A percentile compares a stretch with the other conserved stretches of the same genome.
These are phyloP conservation scores for Sesia bembeciformis DNA, from an alignment of 2,888 invertebrate species.

Conservation along the genomic window DNA sequence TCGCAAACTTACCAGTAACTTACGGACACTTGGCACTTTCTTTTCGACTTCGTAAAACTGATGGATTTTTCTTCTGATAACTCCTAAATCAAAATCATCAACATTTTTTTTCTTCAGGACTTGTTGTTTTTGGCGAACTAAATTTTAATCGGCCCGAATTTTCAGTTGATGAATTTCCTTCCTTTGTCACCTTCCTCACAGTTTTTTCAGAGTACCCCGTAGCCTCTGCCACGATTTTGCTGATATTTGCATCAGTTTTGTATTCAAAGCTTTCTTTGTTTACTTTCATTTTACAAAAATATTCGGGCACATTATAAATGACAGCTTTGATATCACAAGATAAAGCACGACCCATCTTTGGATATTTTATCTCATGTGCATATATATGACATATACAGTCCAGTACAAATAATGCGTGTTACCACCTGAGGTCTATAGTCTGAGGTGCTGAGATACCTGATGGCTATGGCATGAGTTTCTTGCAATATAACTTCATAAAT, in stretches of 20 bases:
- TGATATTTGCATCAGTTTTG: constrained; percentile 6
- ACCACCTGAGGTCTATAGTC: too few species aligned
- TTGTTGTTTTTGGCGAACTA: constrained; percentile 1
- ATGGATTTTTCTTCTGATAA: constrained; percentile 8
- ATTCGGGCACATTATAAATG: too few species aligned
- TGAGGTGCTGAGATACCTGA: too few species aligned
- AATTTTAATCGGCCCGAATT: constrained; percentile 2
- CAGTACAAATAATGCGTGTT: background rate
- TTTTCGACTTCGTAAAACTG: constrained; percentile 6
- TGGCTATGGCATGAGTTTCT: too few species aligned
- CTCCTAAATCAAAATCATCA: constrained; percentile 7
- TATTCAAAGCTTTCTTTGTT: constrained; percentile 5
- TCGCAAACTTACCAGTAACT: constrained; percentile 1
- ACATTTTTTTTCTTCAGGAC: constrained; percentile 1
- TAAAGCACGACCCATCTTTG: constrained; percentile 7
- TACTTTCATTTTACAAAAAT: background rate
- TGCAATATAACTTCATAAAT: too few species aligned
- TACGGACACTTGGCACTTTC: constrained; percentile 1
- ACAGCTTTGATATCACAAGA: constrained; percentile 6
- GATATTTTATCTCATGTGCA: constrained; percentile 4
- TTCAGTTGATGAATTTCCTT: constrained; percentile 3
- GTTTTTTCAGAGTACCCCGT: constrained; percentile 6
- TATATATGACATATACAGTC: background rate
- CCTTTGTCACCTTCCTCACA: constrained; percentile 1
- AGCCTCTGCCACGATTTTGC: constrained; percentile 5